Evolutionary conservation across 2,888 invertebrate genomes (phyloP), one percentile per base, ranked within the genome.

Genomic region (Exocentrus adspersus): DNA sequence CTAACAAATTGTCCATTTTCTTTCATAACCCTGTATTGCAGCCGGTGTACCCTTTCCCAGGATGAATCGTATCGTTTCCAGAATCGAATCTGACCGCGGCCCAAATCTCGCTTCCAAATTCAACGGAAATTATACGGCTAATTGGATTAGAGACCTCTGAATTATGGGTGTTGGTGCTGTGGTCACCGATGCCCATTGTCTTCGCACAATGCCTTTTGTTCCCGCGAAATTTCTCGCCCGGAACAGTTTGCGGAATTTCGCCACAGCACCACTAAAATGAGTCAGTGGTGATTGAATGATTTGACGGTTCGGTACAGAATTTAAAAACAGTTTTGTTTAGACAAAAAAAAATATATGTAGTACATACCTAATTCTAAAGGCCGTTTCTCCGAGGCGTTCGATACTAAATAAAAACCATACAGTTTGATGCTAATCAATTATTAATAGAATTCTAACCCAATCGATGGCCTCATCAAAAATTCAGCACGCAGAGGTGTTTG

Each of bases 101-200:
- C 32, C 7, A 37, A 52, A 30, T 52, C 52, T 52, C 52, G 37
- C 37, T 52, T 52, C 37, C 52, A 41, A 52, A 52, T 41, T 17
- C 20, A 14, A 37, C 37, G 12, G 21, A 37, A 52, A 52, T 19
- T 52, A 32, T 41, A 37, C 52, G 21, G 37, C 52, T 52, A 52
- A 52, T 52, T 52, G 52, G 52, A 52, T 52, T 52, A 52, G 20
- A 50, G 16, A 52, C 41, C 52, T 52, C 32, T n/a, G 32, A 52
- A 52, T 52, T 52, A 52, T 52, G 52, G 52, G 37, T 20, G 17
- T 19, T 19, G 52, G n/a, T n/a, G n/a, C 17, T 37, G 52, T 52
- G 52, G 52, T 37, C 37, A 52, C 30, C 21, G 37, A n/a, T 52
- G 37, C 19, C 32, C 19, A 52, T 37, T 41, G 41, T 52, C 52